Evolutionary conservation across 2,113 vertebrate genomes (phyloP), one percentile per base, ranked within the genome.

Genomic region (Xenopus borealis): DNA sequence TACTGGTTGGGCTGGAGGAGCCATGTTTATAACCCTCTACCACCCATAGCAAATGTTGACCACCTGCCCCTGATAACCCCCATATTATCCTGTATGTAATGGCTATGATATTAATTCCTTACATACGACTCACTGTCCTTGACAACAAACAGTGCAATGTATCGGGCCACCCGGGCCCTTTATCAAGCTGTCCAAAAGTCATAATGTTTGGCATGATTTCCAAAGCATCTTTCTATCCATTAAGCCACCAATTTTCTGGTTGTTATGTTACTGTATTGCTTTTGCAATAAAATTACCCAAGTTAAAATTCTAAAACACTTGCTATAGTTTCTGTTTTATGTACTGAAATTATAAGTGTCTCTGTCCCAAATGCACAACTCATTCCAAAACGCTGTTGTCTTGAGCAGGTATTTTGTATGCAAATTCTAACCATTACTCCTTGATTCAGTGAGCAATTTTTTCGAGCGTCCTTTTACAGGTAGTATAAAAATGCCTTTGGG

Each of bases 401-500:
- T 45, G 63, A 65, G 14, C 50, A 72, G 62, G 62, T 65, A 55
- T 12, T 75, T 30, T 67, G 65, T 50, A 75, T 75, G 72, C 20
- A 75, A 75, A 75, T 75, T 61, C 40, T 50, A 53, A 19, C 61
- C 30, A 53, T 44, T 64, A 64, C 23, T 18, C n/a, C 53, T 65
- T 67, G 58, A 68, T 61, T 57, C n/a, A 45, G 53, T 30, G 30
- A 53, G 20, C 69, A 30, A 23, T 64, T 33, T 62, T 65, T 52
- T 44, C 40, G 7, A 12, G 23, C 8, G 33, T 65, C n/a, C 52
- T 19, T 57, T 72, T 57, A 66, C 23, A 71, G 57, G 46, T 72
- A 55, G 55, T 65, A 12, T 46, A 45, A 46, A 65, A 46, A 27
- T 23, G 58, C 58, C 58, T 61, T 61, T 61, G 58, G 19, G 58